These are phyloP conservation scores for Caenorhabditis wallacei DNA, from an alignment of 2,888 invertebrate species.

Conservation along the genomic window DNA sequence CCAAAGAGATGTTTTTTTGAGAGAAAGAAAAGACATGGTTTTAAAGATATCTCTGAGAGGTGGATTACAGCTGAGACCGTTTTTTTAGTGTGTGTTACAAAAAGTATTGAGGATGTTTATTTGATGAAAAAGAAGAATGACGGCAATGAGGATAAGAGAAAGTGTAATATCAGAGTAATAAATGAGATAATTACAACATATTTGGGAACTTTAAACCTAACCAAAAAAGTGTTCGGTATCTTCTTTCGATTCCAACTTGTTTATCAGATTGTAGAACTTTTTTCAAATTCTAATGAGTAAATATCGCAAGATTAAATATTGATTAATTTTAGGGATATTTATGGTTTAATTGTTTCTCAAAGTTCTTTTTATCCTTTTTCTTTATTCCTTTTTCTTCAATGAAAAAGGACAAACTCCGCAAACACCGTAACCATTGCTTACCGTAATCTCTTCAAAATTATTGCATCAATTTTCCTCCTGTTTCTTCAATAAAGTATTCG, in stretches of 20 bases:
- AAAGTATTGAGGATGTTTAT: constrained; percentile 28
- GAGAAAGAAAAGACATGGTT: constrained; percentile 16
- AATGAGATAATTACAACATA: constrained; percentile 18
- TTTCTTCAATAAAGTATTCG: no score
- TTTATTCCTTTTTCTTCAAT: neutral
- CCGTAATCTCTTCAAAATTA: constrained; percentile 1
- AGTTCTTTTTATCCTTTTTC: neutral
- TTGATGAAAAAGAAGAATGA: constrained; percentile 31
- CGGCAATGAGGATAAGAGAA: constrained; percentile 7
- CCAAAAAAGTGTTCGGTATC: neutral
- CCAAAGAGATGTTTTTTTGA: constrained; percentile 18
- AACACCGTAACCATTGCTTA: constrained; percentile 16
- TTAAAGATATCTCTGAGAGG: constrained; percentile 14
- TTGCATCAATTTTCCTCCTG: constrained; percentile 9
- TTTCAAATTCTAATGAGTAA: no score
- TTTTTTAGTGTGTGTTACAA: constrained; percentile 31
- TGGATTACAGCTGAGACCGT: constrained; percentile 39
- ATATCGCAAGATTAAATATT: no score
- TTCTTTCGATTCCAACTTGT: no score
- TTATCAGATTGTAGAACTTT: no score
- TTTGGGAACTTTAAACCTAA: neutral
- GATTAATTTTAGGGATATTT: no score
- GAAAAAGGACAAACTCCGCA: neutral
- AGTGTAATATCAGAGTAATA: constrained; percentile 22
- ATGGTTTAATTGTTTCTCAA: no score